phyloP scores from a whole-genome alignment of 2,797 vertebrate genomes.

The Enoplosus armatus region DNA sequence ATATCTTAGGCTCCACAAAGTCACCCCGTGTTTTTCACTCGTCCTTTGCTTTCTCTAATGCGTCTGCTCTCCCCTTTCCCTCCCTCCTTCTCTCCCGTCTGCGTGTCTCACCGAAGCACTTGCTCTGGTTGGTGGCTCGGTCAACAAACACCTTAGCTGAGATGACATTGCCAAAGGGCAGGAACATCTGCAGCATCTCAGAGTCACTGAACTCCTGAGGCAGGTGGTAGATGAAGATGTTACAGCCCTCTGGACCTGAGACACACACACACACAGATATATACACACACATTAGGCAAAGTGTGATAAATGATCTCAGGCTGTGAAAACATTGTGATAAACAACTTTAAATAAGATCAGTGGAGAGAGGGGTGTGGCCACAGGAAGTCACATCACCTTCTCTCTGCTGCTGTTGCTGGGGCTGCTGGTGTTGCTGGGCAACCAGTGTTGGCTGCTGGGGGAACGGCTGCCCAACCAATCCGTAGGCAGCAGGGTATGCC shows the following conservation, averaged over 20 bases:
- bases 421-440: slow-evolving; percentile 91
- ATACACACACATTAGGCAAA: slow-evolving; percentile 41
- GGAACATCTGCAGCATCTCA: slow-evolving; percentile 97
- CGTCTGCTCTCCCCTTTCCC: slow-evolving; percentile 26
- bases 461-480: slow-evolving; percentile 92
- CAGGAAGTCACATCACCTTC: slow-evolving; percentile 88
- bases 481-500: slow-evolving; percentile 93
- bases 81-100: slow-evolving; percentile 30
- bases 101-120: slow-evolving; percentile 91
- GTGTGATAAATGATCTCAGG: slow-evolving; percentile 55
- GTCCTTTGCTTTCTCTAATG: slow-evolving; percentile 52
- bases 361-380: slow-evolving; percentile 66
- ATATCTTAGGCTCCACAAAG: slow-evolving; percentile 39
- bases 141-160: slow-evolving; percentile 97
- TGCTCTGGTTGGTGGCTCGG: slow-evolving; percentile 96
- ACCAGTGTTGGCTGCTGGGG: slow-evolving; percentile 92
- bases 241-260: slow-evolving; percentile 95
- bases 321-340: slow-evolving; percentile 55
- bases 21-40: slow-evolving; percentile 34
- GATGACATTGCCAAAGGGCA: slow-evolving; percentile 96
- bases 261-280: slow-evolving; percentile 45
- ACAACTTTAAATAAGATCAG: slow-evolving; percentile 65
- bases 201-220: slow-evolving; percentile 97
- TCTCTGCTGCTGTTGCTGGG: slow-evolving; percentile 91
- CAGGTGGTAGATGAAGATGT: slow-evolving; percentile 99